These are phyloP conservation scores for Exaiptasia diaphana DNA, from an alignment of 64 coral and sea anemone species.

Conservation along the genomic window DNA sequence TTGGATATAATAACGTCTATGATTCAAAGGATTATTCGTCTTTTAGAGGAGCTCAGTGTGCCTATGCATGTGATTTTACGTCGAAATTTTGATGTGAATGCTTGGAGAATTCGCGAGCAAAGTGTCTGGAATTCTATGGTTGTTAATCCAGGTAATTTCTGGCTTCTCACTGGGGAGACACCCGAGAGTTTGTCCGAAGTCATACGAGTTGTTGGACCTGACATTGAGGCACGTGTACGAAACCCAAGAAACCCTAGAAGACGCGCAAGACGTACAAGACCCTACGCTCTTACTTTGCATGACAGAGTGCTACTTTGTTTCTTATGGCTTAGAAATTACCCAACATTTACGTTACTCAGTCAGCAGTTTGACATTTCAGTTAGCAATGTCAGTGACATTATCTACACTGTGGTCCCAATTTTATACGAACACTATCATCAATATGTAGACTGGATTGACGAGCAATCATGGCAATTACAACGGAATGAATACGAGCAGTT, in stretches of 20 bases:
- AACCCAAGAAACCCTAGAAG: too few relatives aligned
- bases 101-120: background rate
- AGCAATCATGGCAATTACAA: background rate
- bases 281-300: too few relatives aligned
- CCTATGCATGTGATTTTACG: background rate
- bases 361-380: background rate
- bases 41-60: background rate
- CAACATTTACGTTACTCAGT: background rate
- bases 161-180: background rate
- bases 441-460: background rate
- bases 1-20: too few relatives aligned
- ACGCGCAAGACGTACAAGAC: too few relatives aligned
- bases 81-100: background rate
- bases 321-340: background rate
- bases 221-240: too few relatives aligned
- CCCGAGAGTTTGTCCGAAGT: too few relatives aligned
- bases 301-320: background rate
- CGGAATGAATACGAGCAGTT: background rate
- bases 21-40: too few relatives aligned
- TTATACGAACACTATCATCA: background rate
- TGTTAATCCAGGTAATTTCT: background rate
- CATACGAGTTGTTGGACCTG: too few relatives aligned
- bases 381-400: background rate
- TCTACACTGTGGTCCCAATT: background rate
- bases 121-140: background rate